Evolutionary conservation across 2,888 invertebrate species (phyloP).

Genomic region (Odontocolon sp.): DNA sequence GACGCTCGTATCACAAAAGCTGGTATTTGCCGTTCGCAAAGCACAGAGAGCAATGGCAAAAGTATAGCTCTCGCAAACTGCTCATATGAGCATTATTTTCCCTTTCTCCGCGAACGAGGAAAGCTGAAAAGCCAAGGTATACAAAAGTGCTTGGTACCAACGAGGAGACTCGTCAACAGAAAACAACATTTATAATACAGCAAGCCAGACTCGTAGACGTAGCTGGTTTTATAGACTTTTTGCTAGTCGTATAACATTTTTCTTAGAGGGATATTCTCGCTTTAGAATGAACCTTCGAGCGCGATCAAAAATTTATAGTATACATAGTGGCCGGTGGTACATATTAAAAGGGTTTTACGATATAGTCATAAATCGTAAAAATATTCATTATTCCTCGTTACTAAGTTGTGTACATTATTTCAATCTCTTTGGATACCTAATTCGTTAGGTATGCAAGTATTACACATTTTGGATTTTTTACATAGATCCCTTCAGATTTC

Average conservation of each 20-base stretch:
- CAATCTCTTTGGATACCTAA: too few relatives aligned
- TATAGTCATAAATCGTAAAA: background rate
- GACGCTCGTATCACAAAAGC: background rate
- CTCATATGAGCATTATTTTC: conserved; percentile 1
- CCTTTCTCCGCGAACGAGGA: background rate
- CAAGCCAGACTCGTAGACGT: background rate
- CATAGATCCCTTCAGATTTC: too few relatives aligned
- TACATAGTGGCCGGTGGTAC: background rate
- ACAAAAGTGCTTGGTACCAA: background rate
- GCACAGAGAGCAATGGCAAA: background rate
- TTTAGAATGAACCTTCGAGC: background rate
- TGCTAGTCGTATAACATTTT: background rate
- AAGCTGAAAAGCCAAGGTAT: background rate
- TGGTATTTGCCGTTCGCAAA: background rate
- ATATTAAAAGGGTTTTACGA: background rate
- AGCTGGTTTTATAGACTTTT: background rate
- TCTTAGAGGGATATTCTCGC: background rate
- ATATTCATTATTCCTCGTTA: too few relatives aligned
- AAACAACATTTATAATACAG: conserved; percentile 9
- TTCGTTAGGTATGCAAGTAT: too few relatives aligned
- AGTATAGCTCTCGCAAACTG: background rate
- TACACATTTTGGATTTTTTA: too few relatives aligned
- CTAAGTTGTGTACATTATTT: too few relatives aligned
- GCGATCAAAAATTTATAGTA: background rate
- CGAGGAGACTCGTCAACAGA: background rate